Evolutionary conservation across 30 jellyfish, hydroid and myxozoan genomes (phyloP).

Genomic region (Aurelia sp.): DNA sequence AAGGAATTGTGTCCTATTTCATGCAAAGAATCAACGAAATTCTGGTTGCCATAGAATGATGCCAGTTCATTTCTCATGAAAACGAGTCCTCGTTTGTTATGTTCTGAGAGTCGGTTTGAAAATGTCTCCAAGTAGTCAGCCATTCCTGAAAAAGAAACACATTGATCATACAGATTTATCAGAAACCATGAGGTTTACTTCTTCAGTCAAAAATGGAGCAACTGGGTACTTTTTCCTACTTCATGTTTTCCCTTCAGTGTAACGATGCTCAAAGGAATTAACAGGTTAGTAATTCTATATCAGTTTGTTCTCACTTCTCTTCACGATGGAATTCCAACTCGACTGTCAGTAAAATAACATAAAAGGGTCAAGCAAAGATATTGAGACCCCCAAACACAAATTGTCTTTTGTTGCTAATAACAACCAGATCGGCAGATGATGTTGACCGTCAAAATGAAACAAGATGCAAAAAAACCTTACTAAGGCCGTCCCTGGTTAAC

Average conservation of each 20-base stretch:
- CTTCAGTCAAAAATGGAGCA: no score
- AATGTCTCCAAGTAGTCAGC: background rate
- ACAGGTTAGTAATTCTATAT: no score
- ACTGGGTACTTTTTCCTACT: no score
- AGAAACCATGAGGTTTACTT: background rate
- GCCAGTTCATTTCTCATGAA: constrained; percentile 14
- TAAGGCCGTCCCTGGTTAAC: no score
- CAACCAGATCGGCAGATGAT: no score
- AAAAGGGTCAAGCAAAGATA: background rate
- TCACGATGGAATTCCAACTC: no score
- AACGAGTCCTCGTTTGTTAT: constrained; percentile 4
- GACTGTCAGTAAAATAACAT: no score
- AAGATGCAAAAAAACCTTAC: no score
- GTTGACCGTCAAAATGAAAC: no score
- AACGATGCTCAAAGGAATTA: no score
- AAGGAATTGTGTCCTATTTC: constrained; percentile 9
- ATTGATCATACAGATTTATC: background rate
- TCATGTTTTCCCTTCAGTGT: no score
- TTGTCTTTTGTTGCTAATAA: background rate
- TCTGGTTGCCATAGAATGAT: constrained; percentile 18
- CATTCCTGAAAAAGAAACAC: constrained; percentile 1
- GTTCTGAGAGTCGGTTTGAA: constrained; percentile 2
- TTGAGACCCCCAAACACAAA: background rate
- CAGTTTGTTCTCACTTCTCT: no score
- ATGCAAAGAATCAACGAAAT: background rate